phyloP scores from a whole-genome alignment of 1,140 invertebrate species.

The Lysiphlebus fabarum region DNA sequence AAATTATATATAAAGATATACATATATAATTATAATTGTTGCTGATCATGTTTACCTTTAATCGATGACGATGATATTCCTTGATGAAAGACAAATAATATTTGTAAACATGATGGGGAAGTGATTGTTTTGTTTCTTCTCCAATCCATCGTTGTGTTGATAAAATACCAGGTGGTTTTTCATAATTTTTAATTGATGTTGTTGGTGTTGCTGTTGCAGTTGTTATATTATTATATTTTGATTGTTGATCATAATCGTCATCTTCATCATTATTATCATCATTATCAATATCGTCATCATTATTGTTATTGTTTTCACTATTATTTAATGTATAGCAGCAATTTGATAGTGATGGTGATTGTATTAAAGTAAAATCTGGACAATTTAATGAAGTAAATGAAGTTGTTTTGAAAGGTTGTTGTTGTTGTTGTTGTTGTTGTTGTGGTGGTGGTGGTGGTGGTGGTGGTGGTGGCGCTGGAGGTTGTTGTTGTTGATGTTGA shows the following conservation, averaged over 20 bases:
- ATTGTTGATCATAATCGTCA: neutral
- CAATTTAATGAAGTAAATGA: neutral
- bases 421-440: no score
- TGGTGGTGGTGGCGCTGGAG: no score
- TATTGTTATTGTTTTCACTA: no score
- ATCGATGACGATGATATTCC: slow-evolving; percentile 56
- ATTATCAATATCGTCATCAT: no score
- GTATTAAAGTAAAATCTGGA: slow-evolving; percentile 1
- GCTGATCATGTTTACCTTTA: slow-evolving; percentile 61
- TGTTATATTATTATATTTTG: neutral
- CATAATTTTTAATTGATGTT: no score
- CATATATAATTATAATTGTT: neutral
- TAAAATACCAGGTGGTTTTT: slow-evolving; percentile 37
- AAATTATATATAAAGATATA: no score
- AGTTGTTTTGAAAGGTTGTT: no score
- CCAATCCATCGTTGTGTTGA: slow-evolving; percentile 62
- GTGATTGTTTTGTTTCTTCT: slow-evolving; percentile 62
- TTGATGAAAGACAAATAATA: slow-evolving; percentile 63
- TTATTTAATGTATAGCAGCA: no score
- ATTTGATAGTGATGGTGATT: neutral
- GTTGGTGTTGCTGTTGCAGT: neutral
- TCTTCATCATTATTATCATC: neutral
- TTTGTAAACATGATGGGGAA: slow-evolving; percentile 67
- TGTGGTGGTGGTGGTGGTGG: no score
- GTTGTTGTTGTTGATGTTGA: no score